phyloP scores from a whole-genome alignment of 2,113 vertebrate genomes.

The Vireo altiloquus region DNA sequence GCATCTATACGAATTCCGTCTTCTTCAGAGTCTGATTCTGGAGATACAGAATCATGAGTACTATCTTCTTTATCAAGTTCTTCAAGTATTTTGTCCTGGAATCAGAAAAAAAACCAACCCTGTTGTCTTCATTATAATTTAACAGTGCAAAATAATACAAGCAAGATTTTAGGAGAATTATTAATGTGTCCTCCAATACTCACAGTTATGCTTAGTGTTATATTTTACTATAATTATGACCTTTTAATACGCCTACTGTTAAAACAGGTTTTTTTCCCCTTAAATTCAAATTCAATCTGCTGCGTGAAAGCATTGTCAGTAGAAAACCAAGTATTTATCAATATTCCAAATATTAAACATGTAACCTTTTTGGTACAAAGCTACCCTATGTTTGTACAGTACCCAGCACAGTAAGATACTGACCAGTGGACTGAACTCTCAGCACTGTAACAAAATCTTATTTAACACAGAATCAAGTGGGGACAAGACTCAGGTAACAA shows the following conservation, averaged over 20 bases:
- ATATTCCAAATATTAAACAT: neutral
- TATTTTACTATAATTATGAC: neutral
- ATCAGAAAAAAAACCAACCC: neutral
- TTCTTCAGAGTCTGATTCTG: constrained; percentile 88
- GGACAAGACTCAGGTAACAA: neutral
- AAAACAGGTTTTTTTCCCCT: rapidly evolving
- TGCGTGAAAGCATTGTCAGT: neutral
- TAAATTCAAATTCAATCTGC: neutral
- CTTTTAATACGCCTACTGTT: neutral
- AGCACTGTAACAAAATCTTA: neutral
- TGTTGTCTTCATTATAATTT: neutral
- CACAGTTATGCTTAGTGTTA: neutral
- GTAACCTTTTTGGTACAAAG: neutral
- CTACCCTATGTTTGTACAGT: neutral
- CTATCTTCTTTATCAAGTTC: constrained; percentile 88
- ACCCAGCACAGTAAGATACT: neutral
- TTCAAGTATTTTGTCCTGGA: constrained; percentile 88
- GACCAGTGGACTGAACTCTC: neutral
- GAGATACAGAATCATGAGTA: constrained; percentile 79
- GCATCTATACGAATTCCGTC: constrained; percentile 76
- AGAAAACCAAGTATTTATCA: neutral
- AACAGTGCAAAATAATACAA: neutral
- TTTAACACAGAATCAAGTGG: neutral
- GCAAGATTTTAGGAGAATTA: neutral
- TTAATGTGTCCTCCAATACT: neutral